These are phyloP conservation scores for Dreissena polymorpha DNA, from an alignment of 1,140 invertebrate genomes.

Conservation along the genomic window DNA sequence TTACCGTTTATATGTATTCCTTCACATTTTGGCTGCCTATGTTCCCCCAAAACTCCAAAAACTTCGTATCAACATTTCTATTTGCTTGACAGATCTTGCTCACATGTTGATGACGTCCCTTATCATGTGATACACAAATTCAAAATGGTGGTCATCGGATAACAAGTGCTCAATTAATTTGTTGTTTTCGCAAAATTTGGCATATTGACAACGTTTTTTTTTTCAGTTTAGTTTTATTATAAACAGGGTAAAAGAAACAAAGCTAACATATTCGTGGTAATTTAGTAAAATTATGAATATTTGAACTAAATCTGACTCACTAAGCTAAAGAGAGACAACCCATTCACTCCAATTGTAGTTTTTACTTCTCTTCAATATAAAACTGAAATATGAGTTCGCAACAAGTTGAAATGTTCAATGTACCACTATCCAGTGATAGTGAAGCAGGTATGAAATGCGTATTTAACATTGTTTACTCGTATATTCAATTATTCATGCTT, in stretches of 20 bases:
- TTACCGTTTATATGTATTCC: too few relatives aligned
- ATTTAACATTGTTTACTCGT: too few relatives aligned
- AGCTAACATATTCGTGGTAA: background rate
- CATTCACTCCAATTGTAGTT: too few relatives aligned
- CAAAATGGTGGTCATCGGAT: slow-evolving; percentile 56
- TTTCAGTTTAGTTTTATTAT: too few relatives aligned
- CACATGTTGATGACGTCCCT: slow-evolving; percentile 62
- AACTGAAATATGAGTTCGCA: slow-evolving; percentile 5
- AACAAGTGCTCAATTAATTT: slow-evolving; percentile 45
- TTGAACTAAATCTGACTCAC: slow-evolving; percentile 1
- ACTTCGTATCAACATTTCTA: slow-evolving; percentile 50
- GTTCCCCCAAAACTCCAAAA: slow-evolving; percentile 34
- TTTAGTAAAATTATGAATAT: background rate
- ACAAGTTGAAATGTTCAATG: slow-evolving; percentile 62
- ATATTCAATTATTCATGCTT: too few relatives aligned
- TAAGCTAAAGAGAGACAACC: background rate
- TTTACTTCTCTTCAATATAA: background rate
- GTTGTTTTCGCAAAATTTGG: slow-evolving; percentile 1
- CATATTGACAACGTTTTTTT: too few relatives aligned
- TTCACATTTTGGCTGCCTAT: background rate
- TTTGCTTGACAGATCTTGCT: slow-evolving; percentile 31
- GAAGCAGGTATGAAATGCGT: slow-evolving; percentile 62
- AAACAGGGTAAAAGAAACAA: too few relatives aligned
- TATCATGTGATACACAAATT: slow-evolving; percentile 63
- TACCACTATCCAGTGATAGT: slow-evolving; percentile 74